Base-by-base conservation (phyloP, 2,113 vertebrate species). In the Seriola quinqueradiata region DNA sequence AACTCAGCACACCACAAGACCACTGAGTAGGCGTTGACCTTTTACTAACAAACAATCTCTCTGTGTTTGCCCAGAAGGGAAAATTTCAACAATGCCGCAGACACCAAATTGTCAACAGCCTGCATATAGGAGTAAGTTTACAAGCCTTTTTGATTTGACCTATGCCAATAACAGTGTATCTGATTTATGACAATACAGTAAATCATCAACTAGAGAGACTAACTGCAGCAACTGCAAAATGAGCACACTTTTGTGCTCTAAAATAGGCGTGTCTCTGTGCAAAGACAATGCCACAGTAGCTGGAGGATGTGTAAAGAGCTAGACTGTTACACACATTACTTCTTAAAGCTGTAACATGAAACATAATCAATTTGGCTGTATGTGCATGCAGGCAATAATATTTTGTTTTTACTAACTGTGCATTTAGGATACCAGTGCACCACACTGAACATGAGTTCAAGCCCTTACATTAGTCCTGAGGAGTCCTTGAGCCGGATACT, bases 11-110 rank as follows among this genome's bases (percentile, higher is more conserved):
- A 61, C 82, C 78, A 82, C 71, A 75, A 73, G 67, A 84, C 75
- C 81, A 65, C 38, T n/a, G 85, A 23, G 86, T 73, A 70, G 85
- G 78, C 64, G 23, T 21, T 87, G 90, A 88, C 88, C 80, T 91
- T 92, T 89, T n/a, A 69, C 74, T 36, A 67, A 89, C 70, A 87
- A 86, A 84, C 54, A 72, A 65, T 67, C 17, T 63, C 73, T 88
- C 71, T 85, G 80, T 83, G 34, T 44, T 59, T 79, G 63, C 40
- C 61, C 46, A 36, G 70, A 70, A 61, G 71, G 57, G 40, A 68
- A 79, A 59, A 80, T 82, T n/a, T 78, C 28, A 85, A 85, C 74
- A 83, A 79, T 79, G 79, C 52, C 44, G 25, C 63, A 1, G 59
- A 77, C 60, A 66, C 21, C 3, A 64, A 75, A 60, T 19, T 77